phyloP scores from a whole-genome alignment of 2,113 vertebrate species.

The Apistogramma diplotaenia region DNA sequence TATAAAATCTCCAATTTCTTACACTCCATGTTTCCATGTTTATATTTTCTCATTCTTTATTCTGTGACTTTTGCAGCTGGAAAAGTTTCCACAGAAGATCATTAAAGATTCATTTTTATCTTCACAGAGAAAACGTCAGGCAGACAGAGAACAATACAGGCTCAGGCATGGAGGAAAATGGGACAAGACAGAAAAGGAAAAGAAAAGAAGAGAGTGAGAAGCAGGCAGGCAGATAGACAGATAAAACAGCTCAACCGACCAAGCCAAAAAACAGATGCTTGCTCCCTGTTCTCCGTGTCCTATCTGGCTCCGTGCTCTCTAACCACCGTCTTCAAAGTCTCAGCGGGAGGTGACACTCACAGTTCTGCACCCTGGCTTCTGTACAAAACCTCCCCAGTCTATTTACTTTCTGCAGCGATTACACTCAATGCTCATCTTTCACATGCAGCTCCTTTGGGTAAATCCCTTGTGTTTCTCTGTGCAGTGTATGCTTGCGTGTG shows the following conservation, averaged over 20 bases:
- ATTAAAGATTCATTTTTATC: slow-evolving; percentile 65
- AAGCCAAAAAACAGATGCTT: slow-evolving; percentile 28
- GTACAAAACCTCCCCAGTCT: slow-evolving; percentile 52
- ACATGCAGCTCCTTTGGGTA: slow-evolving; percentile 49
- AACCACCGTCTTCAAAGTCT: slow-evolving; percentile 50
- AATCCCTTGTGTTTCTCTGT: slow-evolving; percentile 53
- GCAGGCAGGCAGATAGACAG: slow-evolving; percentile 25
- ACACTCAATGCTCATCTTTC: slow-evolving; percentile 54
- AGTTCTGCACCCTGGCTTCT: slow-evolving; percentile 34
- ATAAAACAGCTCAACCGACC: slow-evolving; percentile 35
- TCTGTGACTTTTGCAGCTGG: slow-evolving; percentile 21
- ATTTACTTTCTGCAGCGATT: slow-evolving; percentile 67
- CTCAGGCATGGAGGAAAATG: slow-evolving; percentile 47
- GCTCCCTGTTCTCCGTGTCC: slow-evolving; percentile 40
- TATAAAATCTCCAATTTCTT: slow-evolving; percentile 1
- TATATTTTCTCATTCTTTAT: slow-evolving; percentile 6
- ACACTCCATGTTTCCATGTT: slow-evolving; percentile 19
- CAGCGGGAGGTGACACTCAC: slow-evolving; percentile 52
- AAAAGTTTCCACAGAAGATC: slow-evolving; percentile 52
- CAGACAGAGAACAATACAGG: slow-evolving; percentile 50
- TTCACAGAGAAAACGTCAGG: slow-evolving; percentile 36
- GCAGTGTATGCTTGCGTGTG: neutral
- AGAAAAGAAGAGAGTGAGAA: slow-evolving; percentile 16
- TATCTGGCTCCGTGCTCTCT: slow-evolving; percentile 52
- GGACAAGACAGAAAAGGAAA: slow-evolving; percentile 52